These are phyloP conservation scores for Archocentrus centrarchus DNA, from an alignment of 2,113 vertebrate species.

Conservation along the genomic window DNA sequence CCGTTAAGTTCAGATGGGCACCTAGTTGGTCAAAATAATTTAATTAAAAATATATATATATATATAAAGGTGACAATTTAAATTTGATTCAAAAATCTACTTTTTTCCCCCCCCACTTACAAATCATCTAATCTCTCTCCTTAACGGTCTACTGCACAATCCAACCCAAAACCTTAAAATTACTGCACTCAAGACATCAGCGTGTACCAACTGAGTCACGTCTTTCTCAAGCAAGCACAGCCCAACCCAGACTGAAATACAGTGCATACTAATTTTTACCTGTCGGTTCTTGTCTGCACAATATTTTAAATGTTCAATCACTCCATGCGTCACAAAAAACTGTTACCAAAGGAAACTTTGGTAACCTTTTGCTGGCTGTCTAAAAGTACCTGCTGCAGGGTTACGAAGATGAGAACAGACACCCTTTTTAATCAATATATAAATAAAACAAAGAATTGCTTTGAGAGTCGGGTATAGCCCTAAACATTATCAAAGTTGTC, in stretches of 20 bases:
- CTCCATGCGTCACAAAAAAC: neutral
- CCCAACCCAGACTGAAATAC: neutral
- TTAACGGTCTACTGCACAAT: neutral
- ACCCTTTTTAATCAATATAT: neutral
- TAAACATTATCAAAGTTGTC: neutral
- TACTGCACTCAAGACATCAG: neutral
- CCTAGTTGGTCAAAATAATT: neutral
- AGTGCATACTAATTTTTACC: neutral
- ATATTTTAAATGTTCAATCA: neutral
- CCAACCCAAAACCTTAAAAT: neutral
- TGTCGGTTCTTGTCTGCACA: conserved; percentile 12
- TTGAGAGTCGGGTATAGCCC: neutral
- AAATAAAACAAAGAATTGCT: neutral
- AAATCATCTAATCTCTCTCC: neutral
- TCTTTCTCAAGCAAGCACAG: neutral
- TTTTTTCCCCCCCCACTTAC: too few species aligned
- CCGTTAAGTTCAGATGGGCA: neutral
- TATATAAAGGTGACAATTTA: neutral
- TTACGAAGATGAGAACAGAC: neutral
- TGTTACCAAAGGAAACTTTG: neutral
- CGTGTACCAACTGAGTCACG: conserved; percentile 6
- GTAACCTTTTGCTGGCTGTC: neutral
- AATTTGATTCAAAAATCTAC: neutral
- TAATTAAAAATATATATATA: neutral
- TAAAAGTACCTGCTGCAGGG: neutral